Base-by-base conservation (phyloP, 2,888 invertebrate genomes). In the Pammene aurita region DNA sequence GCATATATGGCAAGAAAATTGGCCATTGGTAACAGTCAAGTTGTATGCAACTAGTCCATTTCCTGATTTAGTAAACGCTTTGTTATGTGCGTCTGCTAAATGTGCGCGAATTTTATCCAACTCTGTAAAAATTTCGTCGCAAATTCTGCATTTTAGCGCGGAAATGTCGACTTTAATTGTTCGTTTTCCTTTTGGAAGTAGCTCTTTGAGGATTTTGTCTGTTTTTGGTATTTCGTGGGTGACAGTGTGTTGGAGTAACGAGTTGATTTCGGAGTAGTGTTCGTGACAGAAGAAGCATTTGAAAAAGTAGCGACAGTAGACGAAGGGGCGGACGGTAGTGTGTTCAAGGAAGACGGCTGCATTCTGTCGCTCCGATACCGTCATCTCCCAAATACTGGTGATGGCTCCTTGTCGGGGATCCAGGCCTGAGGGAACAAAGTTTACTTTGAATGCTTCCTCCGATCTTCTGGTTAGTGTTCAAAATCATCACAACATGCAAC, bases 101-200 rank as follows among this genome's bases (percentile, higher is more conserved):
- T 89, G 89, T 7, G 75, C 71, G 14, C 88, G 74, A 7, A 81
- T 77, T n/a, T 74, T 72, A 46, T 89, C 84, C 0, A 89, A 71
- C 62, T 82, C 79, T 13, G 68, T 62, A 44, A 78, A 83, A 5
- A 34, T 71, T 56, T 77, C 16, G 0, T 75, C 38, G 64, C 89
- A 89, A n/a, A 86, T 75, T 74, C 82, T 80, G 71, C 89, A 89
- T 76, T 84, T 85, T 0, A 89, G 75, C 4, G 80, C 76, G 0
- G 89, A 85, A 67, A 89, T 89, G 44, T 89, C 89, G 0, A 88
- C 87, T 83, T 89, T 88, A 2, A 89, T 78, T 0, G 87, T 85
- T 14, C 86, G 73, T 70, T 84, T 87, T 1, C 89, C 89, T 78
- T 89, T 88, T 0, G 85, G 84, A 0, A 89, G 72, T 2, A 83